Base-by-base conservation (phyloP, 2,797 vertebrate genomes). In the Eidolon dupreanum region DNA sequence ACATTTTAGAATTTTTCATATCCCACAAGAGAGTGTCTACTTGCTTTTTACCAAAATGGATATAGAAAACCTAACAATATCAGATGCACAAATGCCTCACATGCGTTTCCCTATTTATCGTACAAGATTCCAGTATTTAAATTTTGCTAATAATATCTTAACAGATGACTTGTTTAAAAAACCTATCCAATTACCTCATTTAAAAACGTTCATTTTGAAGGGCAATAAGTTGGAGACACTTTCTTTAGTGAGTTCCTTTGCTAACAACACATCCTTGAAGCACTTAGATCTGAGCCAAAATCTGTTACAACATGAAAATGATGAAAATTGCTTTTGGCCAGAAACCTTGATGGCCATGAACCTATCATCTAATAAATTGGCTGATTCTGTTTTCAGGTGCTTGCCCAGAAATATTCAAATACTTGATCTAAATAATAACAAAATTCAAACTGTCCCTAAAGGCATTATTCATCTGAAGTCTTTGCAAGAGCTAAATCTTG, bases 241-340 rank as follows among this genome's bases (percentile, higher is more conserved):
- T 51, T 88, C 87, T 20, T 41, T 97, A 41, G 81, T 99, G 41
- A 99, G 99, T 93, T 33, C 68, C 63, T 99, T 99, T 96, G 95
- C 99, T 7, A 97, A 66, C 46, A 49, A 10, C 49, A 99, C 99
- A 1, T 98, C 98, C 1, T 96, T 99, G 95, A 94, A 93, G 51
- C 70, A 98, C 31, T 84, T 99, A 96, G 99, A 99, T 96, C 97
- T 99, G 41, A 99, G 99, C 78, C 87, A 97, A 88, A 99, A 99
- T 97, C 97, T 98, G 26, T 95, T 99, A 71, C 94, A 88, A 88
- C 94, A 95, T 31, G 98, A 99, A 12, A 17, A 98, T 16, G 33
- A 13, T 5, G 94, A 98, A 11, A 55, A 43, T 0, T 99, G 99
- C 63, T 1, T 0, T 0, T 99, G 99, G 99, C 98, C 99, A 7